Evolutionary conservation across 1,140 invertebrate species (phyloP), one percentile per base, ranked within the genome.

Genomic region (Solenopsis invicta): DNA sequence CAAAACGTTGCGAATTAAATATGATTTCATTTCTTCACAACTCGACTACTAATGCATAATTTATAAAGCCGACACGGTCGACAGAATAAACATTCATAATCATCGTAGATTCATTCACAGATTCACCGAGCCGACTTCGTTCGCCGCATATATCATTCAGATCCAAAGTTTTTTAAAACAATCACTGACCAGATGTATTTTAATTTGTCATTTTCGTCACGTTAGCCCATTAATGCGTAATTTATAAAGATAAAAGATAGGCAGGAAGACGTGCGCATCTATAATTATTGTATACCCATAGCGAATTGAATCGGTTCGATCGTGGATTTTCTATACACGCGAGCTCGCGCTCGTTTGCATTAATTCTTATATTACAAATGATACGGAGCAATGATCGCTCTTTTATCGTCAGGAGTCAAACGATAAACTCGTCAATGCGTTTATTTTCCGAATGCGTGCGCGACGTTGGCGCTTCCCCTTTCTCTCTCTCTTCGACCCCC

Each of bases 401-500:
- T 87, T 85, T 90, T 90, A 90, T 90, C 88, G 67, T 66, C 80
- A 78, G 85, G 71, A 90, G 89, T 90, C 89, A 90, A 89, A 90
- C 89, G 89, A 90, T 90, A 90, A 90, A 90, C 89, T 80, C 89
- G 86, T 62, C 80, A 69, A 77, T 62, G 76, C 76, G 86, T 88
- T 90, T 90, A 88, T 90, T 90, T 80, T 88, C 71, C 81, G 78
- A 90, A 90, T 85, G 85, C 62, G 56, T 62, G 71, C 56, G 52
- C 59, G 16, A 81, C 66, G 37, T 59, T 52, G 29, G 29, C 9
- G 29, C 34, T 29, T 45, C n/a, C 12, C 64, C 62, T 37, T 9
- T 10, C 62, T 64, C 61, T 62, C 6, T 41, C 64, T 45, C 37
- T 67, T 29, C 29, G 29, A n/a, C 34, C 41, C 37, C 41, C n/a